A percentile compares a stretch with the other conserved stretches of the same genome.
Conservation (phyloP, 2,888 invertebrate species). For the Globia sparganii region DNA sequence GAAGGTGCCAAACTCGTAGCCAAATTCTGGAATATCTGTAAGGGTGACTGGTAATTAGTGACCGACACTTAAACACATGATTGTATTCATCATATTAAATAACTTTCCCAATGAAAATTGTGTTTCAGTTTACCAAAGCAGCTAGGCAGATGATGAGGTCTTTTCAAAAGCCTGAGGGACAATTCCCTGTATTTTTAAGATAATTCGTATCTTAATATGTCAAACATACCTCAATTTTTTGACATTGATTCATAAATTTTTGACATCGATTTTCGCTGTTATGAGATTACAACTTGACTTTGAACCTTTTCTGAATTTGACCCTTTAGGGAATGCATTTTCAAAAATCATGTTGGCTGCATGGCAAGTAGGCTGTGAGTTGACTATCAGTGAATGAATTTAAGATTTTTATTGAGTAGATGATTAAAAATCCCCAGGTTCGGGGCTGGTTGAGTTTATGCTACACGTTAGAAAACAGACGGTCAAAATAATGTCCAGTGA, state of each 20-base stretch:
- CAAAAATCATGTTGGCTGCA: background rate
- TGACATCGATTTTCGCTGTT: background rate
- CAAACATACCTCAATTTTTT: background rate
- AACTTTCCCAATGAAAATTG: too few relatives aligned
- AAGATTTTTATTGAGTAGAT: background rate
- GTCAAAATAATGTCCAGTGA: conserved; percentile 15
- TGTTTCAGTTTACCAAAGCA: too few relatives aligned
- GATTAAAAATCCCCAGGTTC: background rate
- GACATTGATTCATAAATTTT: background rate
- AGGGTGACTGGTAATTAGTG: too few relatives aligned
- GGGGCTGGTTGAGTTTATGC: background rate
- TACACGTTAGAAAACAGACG: background rate
- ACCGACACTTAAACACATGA: too few relatives aligned
- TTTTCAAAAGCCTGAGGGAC: background rate
- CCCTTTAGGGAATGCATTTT: background rate
- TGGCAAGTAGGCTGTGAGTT: background rate
- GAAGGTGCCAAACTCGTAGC: too few relatives aligned
- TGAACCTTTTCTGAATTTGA: background rate
- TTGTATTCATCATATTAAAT: too few relatives aligned
- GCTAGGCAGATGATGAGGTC: too few relatives aligned
- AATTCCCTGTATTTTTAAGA: background rate
- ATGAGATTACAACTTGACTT: background rate
- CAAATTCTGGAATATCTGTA: too few relatives aligned
- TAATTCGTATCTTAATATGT: background rate
- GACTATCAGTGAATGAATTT: background rate